A percentile compares a stretch with the other conserved stretches of the same genome.
These are phyloP conservation scores for Halichoerus grypus DNA, from an alignment of 2,113 vertebrate genomes.

Conservation along the genomic window DNA sequence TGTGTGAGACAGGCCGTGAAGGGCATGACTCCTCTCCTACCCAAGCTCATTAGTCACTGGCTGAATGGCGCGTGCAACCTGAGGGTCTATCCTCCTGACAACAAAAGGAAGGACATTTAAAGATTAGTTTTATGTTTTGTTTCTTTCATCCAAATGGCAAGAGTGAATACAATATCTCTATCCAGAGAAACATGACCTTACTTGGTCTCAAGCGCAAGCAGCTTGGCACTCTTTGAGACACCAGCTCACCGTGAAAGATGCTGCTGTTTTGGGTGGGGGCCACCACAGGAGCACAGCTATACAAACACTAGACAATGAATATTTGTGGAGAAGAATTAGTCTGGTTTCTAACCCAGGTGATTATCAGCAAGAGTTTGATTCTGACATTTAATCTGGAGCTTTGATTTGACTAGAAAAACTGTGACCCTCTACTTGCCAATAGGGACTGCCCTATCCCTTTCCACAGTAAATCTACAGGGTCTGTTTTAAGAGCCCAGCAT, in stretches of 20 bases:
- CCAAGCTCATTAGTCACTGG: conserved; percentile 74
- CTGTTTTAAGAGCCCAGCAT: not conserved
- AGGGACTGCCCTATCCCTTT: not conserved
- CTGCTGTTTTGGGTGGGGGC: accelerated
- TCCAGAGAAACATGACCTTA: not conserved
- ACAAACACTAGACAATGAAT: not conserved
- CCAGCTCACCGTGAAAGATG: not conserved
- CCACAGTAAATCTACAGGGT: not conserved
- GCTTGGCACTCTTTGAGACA: not conserved
- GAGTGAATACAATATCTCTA: not conserved
- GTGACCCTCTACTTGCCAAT: not conserved
- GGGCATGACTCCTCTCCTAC: conserved; percentile 16
- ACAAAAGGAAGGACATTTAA: conserved; percentile 77
- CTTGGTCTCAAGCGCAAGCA: not conserved
- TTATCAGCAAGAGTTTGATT: not conserved
- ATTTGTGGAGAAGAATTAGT: not conserved
- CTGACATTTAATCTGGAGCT: not conserved
- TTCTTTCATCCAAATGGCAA: conserved; percentile 5
- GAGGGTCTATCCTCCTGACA: conserved; percentile 59
- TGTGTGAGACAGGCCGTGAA: conserved; percentile 78
- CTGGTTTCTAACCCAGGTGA: not conserved
- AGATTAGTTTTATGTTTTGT: conserved; percentile 59
- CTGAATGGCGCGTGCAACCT: conserved; percentile 23
- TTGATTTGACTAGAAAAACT: not conserved
- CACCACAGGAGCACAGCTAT: too few species aligned